phyloP scores from a whole-genome alignment of 35 echinoderm and acorn worm genomes.

The Apostichopus californicus region DNA sequence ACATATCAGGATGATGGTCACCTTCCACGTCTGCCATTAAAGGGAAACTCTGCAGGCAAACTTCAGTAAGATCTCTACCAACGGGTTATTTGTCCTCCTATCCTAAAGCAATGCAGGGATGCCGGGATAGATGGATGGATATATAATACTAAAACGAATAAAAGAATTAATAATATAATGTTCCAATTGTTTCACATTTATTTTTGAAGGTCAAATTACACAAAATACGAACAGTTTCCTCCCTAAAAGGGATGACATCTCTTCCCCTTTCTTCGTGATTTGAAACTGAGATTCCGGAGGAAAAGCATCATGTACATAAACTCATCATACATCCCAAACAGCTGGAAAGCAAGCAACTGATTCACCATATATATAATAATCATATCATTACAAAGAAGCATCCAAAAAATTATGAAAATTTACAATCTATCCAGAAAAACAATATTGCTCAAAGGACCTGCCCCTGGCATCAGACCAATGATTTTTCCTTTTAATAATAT shows the following conservation, averaged over 20 bases:
- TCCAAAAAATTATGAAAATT: background rate
- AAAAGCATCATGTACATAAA: background rate
- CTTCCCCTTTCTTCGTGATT: background rate
- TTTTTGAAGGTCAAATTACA: background rate
- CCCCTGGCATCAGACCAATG: conserved; percentile 8
- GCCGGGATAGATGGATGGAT: too few species aligned
- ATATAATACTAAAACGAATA: too few species aligned
- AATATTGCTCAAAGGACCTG: background rate
- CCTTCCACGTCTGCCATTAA: too few species aligned
- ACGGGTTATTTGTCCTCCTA: too few species aligned
- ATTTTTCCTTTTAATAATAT: background rate
- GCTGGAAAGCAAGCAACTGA: conserved; percentile 11
- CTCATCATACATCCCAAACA: background rate
- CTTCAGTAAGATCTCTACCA: too few species aligned
- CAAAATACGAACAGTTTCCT: background rate
- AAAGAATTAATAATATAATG: too few species aligned
- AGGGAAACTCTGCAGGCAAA: too few species aligned
- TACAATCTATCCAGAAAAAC: background rate
- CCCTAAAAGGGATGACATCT: background rate
- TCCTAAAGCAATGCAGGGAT: too few species aligned
- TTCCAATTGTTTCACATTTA: conserved; percentile 10
- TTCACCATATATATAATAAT: conserved; percentile 9
- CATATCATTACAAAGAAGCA: background rate
- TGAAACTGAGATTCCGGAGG: background rate
- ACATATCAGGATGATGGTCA: too few species aligned